Evolutionary conservation across 2,113 vertebrate species (phyloP), one percentile per base, ranked within the genome.

Genomic region (Coptodon bakossiorum): DNA sequence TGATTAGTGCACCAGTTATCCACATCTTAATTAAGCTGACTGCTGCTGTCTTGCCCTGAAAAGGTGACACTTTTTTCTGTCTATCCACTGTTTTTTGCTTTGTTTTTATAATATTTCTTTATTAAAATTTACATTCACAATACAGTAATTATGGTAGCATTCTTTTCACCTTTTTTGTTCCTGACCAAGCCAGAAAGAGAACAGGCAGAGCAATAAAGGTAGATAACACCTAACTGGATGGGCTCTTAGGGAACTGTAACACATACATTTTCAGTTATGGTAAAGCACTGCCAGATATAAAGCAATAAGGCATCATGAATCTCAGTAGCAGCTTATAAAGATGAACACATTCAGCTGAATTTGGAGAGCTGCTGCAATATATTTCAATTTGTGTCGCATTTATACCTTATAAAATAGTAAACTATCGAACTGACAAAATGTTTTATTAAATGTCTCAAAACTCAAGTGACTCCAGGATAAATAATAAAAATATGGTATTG

Each of bases 1-100:
- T 90, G 94, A 94, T 89, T 90, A 93, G 91, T 73, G 59, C 80
- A 48, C 81, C 88, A 63, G 80, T 88, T 92, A 88, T 91, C 89
- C 87, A 91, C 91, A 91, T 91, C 91, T 87, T 86, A 59, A 94
- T 94, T 91, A 93, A 86, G 83, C 61, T 5, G 14, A 52, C 84
- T 81, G 38, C 80, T 59, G 31, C 83, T 92, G 82, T 59, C 31
- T 61, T 57, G 84, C 50, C 83, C 57, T 36, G 63, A 76, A 91
- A 89, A 89, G 88, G 80, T 84, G 57, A 80, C 56, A 59, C 36
- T 24, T 50, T 81, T 90, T 81, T 89, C 38, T n/a, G 59, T 88
- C 86, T 9, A 36, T 6, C 73, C 48, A 43, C 45, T 16, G 22
- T 50, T 71, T 48, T 3, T 17, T 12, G 59, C 78, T 63, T 82